Percentiles rank a stretch among this genome's conserved stretches.
Conservation (phyloP, 2,888 invertebrate species). For the Amphimallon solstitiale region DNA sequence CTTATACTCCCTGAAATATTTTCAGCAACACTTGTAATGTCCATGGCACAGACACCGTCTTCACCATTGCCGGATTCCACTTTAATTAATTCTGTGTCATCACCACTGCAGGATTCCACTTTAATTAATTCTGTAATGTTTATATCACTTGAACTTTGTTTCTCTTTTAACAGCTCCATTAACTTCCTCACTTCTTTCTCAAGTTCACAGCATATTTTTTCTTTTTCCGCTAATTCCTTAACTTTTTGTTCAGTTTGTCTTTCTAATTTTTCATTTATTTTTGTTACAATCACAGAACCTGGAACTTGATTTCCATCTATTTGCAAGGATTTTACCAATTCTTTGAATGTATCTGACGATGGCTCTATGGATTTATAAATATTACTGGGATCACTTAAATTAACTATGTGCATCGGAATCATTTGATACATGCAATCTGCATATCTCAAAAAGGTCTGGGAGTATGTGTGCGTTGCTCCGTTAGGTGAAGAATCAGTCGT, state of each 20-base stretch:
- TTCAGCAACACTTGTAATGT: too few relatives aligned
- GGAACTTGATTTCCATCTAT: conserved; percentile 50
- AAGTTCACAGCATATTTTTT: conserved; percentile 57
- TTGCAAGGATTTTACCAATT: conserved; percentile 52
- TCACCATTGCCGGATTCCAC: neutral
- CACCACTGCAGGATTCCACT: neutral
- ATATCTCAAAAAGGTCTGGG: conserved; percentile 71
- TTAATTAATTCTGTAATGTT: neutral
- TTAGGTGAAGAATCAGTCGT: conserved; percentile 66
- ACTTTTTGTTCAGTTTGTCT: conserved; percentile 55
- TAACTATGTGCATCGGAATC: conserved; percentile 65
- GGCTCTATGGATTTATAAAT: conserved; percentile 56
- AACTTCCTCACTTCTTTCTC: conserved; percentile 58
- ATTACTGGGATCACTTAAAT: conserved; percentile 59
- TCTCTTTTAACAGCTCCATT: neutral
- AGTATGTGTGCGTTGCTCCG: conserved; percentile 70
- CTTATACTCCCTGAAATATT: too few relatives aligned
- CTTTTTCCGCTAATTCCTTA: conserved; percentile 54
- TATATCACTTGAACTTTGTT: neutral
- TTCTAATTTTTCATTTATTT: conserved; percentile 58
- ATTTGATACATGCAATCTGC: conserved; percentile 67
- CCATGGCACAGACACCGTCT: too few relatives aligned
- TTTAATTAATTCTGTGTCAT: neutral
- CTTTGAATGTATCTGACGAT: conserved; percentile 53
- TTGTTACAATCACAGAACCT: conserved; percentile 52